Evolutionary conservation across 1,140 invertebrate genomes (phyloP).

Genomic region (Patella vulgata): DNA sequence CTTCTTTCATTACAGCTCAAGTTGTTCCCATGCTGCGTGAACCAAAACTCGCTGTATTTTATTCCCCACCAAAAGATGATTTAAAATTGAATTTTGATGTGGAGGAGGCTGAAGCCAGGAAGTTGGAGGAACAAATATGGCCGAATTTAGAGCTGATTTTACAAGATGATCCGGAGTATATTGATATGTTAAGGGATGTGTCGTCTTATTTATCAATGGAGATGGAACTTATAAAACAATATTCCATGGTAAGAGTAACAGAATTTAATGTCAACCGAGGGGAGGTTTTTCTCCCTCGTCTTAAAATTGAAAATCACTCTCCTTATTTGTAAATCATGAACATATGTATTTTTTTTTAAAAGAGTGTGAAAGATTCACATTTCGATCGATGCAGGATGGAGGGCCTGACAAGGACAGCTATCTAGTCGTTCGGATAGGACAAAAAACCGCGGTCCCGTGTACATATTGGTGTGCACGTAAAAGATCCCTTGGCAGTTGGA

Average conservation of each 20-base stretch:
- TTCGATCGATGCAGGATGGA: no score
- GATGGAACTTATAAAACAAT: conserved; percentile 55
- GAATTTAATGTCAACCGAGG: background rate
- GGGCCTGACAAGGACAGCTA: no score
- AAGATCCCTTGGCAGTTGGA: no score
- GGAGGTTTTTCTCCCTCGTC: no score
- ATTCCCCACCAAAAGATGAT: conserved; percentile 59
- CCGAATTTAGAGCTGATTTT: conserved; percentile 63
- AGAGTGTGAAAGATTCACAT: no score
- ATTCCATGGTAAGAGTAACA: conserved; percentile 45
- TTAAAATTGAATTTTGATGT: conserved; percentile 60
- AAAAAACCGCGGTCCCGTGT: no score
- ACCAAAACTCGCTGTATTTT: conserved; percentile 60
- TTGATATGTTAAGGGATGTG: conserved; percentile 49
- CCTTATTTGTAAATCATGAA: background rate
- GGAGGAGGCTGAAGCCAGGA: conserved; percentile 51
- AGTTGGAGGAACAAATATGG: conserved; percentile 46
- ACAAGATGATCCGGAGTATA: conserved; percentile 60
- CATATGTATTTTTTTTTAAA: conserved; percentile 15
- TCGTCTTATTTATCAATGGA: conserved; percentile 53
- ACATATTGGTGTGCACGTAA: no score
- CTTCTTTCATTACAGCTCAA: conserved; percentile 47
- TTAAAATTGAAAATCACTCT: no score
- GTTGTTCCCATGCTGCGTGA: conserved; percentile 59
- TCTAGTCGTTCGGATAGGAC: no score